Percentiles rank a stretch among this genome's conserved stretches.
phyloP scores from a whole-genome alignment of 2,888 invertebrate species.

The Andrena marginata region DNA sequence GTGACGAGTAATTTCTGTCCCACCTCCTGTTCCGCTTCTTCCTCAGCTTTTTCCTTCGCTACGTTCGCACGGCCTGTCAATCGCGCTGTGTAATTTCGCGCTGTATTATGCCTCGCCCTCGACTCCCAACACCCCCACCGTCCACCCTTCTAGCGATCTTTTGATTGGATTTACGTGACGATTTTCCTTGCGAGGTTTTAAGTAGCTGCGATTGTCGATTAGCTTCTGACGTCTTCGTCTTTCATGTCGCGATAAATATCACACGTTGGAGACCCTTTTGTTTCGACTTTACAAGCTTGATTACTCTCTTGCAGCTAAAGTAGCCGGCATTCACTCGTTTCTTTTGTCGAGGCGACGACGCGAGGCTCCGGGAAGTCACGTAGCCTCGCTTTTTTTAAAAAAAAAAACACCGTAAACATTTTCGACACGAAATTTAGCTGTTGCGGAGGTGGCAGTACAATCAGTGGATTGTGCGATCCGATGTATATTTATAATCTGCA shows the following conservation, averaged over 20 bases:
- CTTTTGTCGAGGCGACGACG: neutral
- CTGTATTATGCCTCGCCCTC: neutral
- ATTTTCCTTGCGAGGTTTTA: constrained; percentile 1
- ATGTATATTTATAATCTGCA: too few relatives aligned
- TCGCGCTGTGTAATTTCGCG: constrained; percentile 34
- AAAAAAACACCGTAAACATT: too few relatives aligned
- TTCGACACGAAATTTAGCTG: too few relatives aligned
- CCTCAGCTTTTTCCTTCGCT: constrained; percentile 5
- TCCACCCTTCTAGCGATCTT: constrained; percentile 13
- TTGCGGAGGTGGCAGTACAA: too few relatives aligned
- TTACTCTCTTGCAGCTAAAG: neutral
- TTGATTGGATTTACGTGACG: constrained; percentile 8
- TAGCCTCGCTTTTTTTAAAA: too few relatives aligned
- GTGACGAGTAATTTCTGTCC: constrained; percentile 59
- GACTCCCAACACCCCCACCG: neutral
- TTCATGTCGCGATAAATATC: neutral
- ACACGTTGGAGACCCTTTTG: neutral
- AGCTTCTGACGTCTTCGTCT: neutral
- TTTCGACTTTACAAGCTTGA: neutral
- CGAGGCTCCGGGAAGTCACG: too few relatives aligned
- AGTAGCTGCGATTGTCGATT: neutral
- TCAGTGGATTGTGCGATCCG: too few relatives aligned
- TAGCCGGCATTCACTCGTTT: neutral
- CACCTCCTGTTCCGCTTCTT: neutral
- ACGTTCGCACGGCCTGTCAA: constrained; percentile 5